Evolutionary conservation across 1,140 invertebrate genomes (phyloP).

Genomic region (Gryllus bimaculatus): DNA sequence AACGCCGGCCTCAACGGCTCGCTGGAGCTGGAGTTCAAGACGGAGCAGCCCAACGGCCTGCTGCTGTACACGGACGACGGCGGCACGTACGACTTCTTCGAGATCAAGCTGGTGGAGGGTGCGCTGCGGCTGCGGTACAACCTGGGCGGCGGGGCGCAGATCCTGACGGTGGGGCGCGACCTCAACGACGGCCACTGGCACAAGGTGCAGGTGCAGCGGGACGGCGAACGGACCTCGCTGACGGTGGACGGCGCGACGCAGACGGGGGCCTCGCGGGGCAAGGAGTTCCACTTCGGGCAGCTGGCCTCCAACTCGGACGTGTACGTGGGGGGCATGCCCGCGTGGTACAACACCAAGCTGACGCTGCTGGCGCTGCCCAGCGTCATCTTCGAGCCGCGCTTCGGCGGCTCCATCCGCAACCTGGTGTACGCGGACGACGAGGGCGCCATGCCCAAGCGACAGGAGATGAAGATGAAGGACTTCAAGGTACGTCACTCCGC

Average conservation of each 20-base stretch:
- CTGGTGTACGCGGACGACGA: conserved; percentile 75
- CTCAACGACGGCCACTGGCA: conserved; percentile 86
- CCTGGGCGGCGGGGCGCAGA: conserved; percentile 74
- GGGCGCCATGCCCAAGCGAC: conserved; percentile 54
- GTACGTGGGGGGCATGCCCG: conserved; percentile 84
- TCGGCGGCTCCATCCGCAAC: conserved; percentile 73
- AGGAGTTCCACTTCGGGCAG: conserved; percentile 78
- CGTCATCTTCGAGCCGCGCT: conserved; percentile 84
- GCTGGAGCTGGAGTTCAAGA: conserved; percentile 88
- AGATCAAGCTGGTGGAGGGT: conserved; percentile 86
- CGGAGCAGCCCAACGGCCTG: conserved; percentile 77
- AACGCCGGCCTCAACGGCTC: conserved; percentile 74
- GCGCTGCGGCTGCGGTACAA: conserved; percentile 79
- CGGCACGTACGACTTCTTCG: conserved; percentile 89
- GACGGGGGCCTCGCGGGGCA: conserved; percentile 63
- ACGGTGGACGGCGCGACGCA: conserved; percentile 69
- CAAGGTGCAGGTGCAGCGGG: conserved; percentile 67
- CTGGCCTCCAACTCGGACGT: conserved; percentile 78
- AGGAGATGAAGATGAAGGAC: conserved; percentile 67
- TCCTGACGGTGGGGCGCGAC: conserved; percentile 74
- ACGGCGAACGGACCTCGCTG: conserved; percentile 66
- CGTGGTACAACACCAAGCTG: conserved; percentile 77
- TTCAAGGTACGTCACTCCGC: conserved; percentile 38
- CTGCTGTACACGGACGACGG: conserved; percentile 90
- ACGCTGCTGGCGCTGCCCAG: conserved; percentile 72